Percentiles rank a stretch among this genome's conserved stretches.
These are phyloP conservation scores for Columba guinea DNA, from an alignment of 2,797 vertebrate species.

Conservation along the genomic window DNA sequence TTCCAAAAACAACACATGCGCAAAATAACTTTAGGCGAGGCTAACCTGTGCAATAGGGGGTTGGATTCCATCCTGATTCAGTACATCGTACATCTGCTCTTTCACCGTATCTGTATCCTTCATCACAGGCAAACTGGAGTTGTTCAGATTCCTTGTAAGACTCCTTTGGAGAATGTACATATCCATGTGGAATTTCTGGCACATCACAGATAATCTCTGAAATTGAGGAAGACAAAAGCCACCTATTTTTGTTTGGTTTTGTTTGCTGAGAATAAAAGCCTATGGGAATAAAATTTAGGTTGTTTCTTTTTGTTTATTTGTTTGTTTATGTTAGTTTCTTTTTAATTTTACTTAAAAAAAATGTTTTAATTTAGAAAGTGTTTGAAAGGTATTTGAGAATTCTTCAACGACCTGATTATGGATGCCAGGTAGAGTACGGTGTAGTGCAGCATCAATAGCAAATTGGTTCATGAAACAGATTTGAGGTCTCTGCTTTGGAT, in stretches of 20 bases:
- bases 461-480: not conserved
- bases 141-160: conserved; percentile 16
- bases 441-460: not conserved
- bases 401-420: not conserved
- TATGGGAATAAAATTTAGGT: not conserved
- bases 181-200: not conserved
- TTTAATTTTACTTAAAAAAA: not conserved
- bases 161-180: not conserved
- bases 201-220: not conserved
- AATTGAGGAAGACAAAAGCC: not conserved
- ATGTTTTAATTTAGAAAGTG: not conserved
- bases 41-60: conserved; percentile 43
- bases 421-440: not conserved
- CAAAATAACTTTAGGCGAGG: not conserved
- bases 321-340: not conserved
- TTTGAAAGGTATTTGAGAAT: not conserved
- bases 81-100: conserved; percentile 16
- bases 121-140: not conserved
- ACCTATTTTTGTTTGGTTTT: not conserved
- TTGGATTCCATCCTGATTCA: conserved; percentile 44
- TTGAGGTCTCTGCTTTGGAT: not conserved
- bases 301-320: too few relatives aligned
- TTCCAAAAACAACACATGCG: not conserved
- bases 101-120: not conserved
- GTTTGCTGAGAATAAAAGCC: not conserved